phyloP scores from a whole-genome alignment of 1,140 invertebrate genomes.

The Drosophila ohnishii region DNA sequence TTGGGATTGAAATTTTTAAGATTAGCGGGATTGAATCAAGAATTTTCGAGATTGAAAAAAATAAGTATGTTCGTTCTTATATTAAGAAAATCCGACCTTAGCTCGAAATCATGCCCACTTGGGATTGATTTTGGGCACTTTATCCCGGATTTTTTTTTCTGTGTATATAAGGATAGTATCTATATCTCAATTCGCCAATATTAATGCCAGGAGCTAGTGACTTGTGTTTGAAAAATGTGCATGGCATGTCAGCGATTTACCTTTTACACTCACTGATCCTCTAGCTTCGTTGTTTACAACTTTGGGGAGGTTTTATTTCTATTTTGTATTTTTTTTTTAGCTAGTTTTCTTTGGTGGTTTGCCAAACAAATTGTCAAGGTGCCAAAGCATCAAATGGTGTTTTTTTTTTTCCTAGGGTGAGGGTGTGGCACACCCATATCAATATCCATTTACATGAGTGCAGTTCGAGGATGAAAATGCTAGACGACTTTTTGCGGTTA shows the following conservation, averaged over 20 bases:
- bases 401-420: constrained; percentile 13
- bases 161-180: constrained; percentile 44
- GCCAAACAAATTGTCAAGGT: constrained; percentile 72
- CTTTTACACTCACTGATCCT: constrained; percentile 44
- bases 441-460: constrained; percentile 71
- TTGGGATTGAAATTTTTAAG: too few species aligned
- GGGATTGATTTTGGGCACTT: too few species aligned
- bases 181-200: constrained; percentile 59
- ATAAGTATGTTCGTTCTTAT: too few species aligned
- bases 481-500: constrained; percentile 47
- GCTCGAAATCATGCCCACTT: too few species aligned
- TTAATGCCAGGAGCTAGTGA: constrained; percentile 62
- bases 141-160: too few species aligned
- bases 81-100: too few species aligned
- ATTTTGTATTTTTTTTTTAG: constrained; percentile 12
- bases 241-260: constrained; percentile 71
- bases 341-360: constrained; percentile 53
- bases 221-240: constrained; percentile 69
- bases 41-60: too few species aligned
- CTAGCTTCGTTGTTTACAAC: constrained; percentile 16
- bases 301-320: background rate
- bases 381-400: constrained; percentile 67
- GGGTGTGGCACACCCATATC: constrained; percentile 49
- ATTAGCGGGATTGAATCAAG: too few species aligned
- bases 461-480: constrained; percentile 36